phyloP scores from a whole-genome alignment of 2,888 invertebrate species.

The Biston betularia region DNA sequence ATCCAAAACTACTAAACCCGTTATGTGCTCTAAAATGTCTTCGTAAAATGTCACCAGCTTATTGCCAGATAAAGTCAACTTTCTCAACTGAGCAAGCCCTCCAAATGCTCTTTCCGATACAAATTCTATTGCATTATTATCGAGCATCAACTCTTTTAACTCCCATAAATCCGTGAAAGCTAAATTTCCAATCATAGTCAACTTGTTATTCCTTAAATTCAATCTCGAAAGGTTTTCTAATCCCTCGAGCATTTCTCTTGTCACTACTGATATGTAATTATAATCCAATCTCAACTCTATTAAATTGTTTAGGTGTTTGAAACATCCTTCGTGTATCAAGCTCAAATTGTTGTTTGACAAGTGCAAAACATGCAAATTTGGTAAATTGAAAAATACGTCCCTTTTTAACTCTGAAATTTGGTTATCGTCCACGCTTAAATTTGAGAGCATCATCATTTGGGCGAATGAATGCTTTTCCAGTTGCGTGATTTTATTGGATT shows the following conservation, averaged over 20 bases:
- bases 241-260: slow-evolving; percentile 91
- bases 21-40: slow-evolving; percentile 90
- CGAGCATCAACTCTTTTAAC: slow-evolving; percentile 89
- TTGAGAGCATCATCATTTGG: slow-evolving; percentile 89
- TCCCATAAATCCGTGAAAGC: slow-evolving; percentile 92
- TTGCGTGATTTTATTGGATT: slow-evolving; percentile 89
- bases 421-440: slow-evolving; percentile 91
- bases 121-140: slow-evolving; percentile 89
- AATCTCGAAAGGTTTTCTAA: slow-evolving; percentile 90
- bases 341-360: slow-evolving; percentile 95
- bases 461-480: slow-evolving; percentile 90
- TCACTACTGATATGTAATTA: slow-evolving; percentile 91
- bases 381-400: slow-evolving; percentile 91
- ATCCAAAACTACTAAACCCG: slow-evolving; percentile 90
- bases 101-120: slow-evolving; percentile 92
- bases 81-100: slow-evolving; percentile 89
- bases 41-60: slow-evolving; percentile 90
- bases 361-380: slow-evolving; percentile 90
- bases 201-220: slow-evolving; percentile 90
- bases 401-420: slow-evolving; percentile 90
- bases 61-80: slow-evolving; percentile 91
- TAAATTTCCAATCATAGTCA: slow-evolving; percentile 92
- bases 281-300: slow-evolving; percentile 92
- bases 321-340: slow-evolving; percentile 94
- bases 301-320: slow-evolving; percentile 90